Evolutionary conservation across 2,888 invertebrate species (phyloP).

Genomic region (Spodoptera exigua): DNA sequence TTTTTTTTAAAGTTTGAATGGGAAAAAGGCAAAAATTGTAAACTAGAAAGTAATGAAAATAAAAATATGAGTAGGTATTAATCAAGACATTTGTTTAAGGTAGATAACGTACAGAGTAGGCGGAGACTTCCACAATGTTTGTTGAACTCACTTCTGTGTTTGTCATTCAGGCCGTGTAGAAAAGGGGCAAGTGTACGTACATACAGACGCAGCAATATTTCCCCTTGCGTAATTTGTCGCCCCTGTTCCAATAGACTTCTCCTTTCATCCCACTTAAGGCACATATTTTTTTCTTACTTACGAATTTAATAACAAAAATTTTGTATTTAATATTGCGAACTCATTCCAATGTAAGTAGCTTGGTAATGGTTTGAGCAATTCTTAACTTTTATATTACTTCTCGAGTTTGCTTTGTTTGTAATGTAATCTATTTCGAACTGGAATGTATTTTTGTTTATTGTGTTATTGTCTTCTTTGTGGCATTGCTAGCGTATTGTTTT

Average conservation of each 20-base stretch:
- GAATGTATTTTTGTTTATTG: slow-evolving; percentile 21
- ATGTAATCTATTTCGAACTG: slow-evolving; percentile 15
- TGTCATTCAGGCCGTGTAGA: slow-evolving; percentile 23
- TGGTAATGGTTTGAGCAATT: slow-evolving; percentile 27
- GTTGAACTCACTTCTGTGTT: background rate
- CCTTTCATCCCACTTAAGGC: slow-evolving; percentile 34
- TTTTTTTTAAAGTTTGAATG: too few relatives aligned
- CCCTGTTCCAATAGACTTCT: slow-evolving; percentile 43
- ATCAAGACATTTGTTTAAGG: too few relatives aligned
- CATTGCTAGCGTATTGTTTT: too few relatives aligned
- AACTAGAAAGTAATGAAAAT: too few relatives aligned
- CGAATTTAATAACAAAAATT: slow-evolving; percentile 48
- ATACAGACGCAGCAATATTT: background rate
- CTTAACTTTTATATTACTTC: slow-evolving; percentile 40
- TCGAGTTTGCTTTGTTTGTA: slow-evolving; percentile 25
- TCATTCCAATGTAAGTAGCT: slow-evolving; percentile 16
- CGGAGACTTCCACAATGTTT: background rate
- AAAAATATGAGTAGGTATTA: too few relatives aligned
- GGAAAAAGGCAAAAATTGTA: too few relatives aligned
- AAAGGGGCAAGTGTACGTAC: slow-evolving; percentile 6
- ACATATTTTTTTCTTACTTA: slow-evolving; percentile 35
- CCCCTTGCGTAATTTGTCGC: slow-evolving; percentile 37
- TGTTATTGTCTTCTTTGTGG: background rate
- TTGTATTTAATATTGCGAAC: slow-evolving; percentile 31
- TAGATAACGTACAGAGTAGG: too few relatives aligned